Percentiles rank a stretch among this genome's conserved stretches.
Evolutionary conservation across 1,140 invertebrate genomes (phyloP).

Genomic region (Pantala flavescens): DNA sequence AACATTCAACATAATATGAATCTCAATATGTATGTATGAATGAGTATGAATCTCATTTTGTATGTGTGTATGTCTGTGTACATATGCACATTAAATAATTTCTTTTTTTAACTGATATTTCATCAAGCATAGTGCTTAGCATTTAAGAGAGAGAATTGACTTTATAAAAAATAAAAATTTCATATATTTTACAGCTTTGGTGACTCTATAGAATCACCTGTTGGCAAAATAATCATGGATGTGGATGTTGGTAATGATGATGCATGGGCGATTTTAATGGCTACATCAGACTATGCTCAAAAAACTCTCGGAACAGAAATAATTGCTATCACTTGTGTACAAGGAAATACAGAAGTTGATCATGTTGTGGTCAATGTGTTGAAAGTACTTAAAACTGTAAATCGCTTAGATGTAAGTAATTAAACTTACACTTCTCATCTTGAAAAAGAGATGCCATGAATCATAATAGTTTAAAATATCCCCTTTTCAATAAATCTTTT

Average conservation of each 20-base stretch:
- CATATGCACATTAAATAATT: no score
- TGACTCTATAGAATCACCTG: neutral
- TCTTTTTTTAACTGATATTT: no score
- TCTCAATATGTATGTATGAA: no score
- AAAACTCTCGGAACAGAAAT: conserved; percentile 16
- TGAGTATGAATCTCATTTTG: no score
- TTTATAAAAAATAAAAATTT: no score
- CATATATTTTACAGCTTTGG: no score
- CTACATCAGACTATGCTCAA: conserved; percentile 22
- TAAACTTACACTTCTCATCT: neutral
- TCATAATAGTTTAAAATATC: neutral
- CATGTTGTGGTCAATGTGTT: conserved; percentile 25
- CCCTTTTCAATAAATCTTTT: neutral
- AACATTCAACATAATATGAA: no score
- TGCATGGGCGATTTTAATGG: conserved; percentile 29
- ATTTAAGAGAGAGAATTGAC: no score
- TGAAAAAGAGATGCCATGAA: no score
- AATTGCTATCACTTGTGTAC: conserved; percentile 24
- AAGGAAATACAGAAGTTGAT: conserved; percentile 25
- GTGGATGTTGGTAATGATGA: conserved; percentile 32
- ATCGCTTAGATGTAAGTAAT: neutral
- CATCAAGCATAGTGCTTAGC: no score
- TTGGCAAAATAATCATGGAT: conserved; percentile 26
- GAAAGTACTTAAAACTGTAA: conserved; percentile 17
- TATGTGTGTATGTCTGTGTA: no score